Percentiles rank a stretch among this genome's conserved stretches.
These are phyloP conservation scores for Hirudo medicinalis DNA, from an alignment of 1,140 invertebrate genomes.

Conservation along the genomic window DNA sequence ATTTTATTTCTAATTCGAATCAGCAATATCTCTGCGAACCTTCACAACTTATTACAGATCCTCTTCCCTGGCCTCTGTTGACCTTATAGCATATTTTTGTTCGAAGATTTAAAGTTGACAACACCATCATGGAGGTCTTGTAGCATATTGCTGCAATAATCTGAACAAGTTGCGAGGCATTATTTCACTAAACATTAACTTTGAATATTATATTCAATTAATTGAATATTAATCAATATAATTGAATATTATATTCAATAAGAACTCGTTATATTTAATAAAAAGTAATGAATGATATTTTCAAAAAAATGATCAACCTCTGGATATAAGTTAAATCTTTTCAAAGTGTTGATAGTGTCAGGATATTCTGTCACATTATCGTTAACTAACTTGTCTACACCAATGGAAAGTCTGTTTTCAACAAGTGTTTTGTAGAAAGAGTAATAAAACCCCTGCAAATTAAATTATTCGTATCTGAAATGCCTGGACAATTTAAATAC, in stretches of 20 bases:
- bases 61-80: background rate
- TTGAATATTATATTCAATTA: too few relatives aligned
- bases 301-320: background rate
- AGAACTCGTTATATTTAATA: too few relatives aligned
- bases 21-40: background rate
- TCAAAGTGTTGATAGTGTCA: background rate
- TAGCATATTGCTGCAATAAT: background rate
- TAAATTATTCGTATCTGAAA: background rate
- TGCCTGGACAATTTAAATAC: background rate
- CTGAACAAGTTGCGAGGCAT: background rate
- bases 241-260: too few relatives aligned
- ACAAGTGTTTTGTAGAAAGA: background rate
- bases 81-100: constrained; percentile 10
- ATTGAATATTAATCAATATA: too few relatives aligned
- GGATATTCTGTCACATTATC: background rate
- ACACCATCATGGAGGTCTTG: background rate
- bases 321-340: constrained; percentile 10
- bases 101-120: background rate
- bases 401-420: background rate
- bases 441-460: background rate
- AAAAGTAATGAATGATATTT: background rate
- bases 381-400: background rate
- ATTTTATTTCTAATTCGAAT: background rate
- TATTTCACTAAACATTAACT: background rate
- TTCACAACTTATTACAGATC: constrained; percentile 8